Conservation (phyloP, 1,140 invertebrate genomes). For the Pseudomyrmex concolor region DNA sequence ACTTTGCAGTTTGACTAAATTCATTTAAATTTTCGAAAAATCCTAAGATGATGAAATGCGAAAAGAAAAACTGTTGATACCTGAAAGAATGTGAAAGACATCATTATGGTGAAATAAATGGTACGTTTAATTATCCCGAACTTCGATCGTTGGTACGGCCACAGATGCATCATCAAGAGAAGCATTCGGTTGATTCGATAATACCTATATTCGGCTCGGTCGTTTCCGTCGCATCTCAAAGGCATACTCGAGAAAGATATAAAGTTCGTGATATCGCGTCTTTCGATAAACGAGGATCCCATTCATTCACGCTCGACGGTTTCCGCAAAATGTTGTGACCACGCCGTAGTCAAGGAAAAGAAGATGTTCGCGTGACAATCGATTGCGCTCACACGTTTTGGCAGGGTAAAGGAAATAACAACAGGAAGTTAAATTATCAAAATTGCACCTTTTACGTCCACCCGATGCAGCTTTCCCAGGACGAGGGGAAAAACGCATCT, state of each 20-base stretch:
- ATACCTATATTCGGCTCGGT: slow-evolving; percentile 1
- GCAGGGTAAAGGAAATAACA: too few relatives aligned
- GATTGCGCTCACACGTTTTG: not conserved
- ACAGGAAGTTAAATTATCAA: slow-evolving; percentile 25
- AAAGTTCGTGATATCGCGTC: not conserved
- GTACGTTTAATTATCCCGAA: not conserved
- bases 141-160: slow-evolving; percentile 6
- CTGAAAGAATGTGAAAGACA: slow-evolving; percentile 21
- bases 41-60: not conserved
- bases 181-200: slow-evolving; percentile 22
- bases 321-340: not conserved
- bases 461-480: not conserved
- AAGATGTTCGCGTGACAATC: not conserved
- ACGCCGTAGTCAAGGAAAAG: not conserved
- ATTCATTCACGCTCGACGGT: not conserved
- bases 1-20: too few relatives aligned
- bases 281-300: not conserved
- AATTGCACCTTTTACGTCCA: slow-evolving; percentile 1
- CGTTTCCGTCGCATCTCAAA: not conserved
- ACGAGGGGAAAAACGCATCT: slow-evolving; percentile 2
- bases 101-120: slow-evolving; percentile 1
- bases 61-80: not conserved
- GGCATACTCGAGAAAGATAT: not conserved
- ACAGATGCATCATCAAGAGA: not conserved
- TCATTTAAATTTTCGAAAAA: too few relatives aligned